Conservation (phyloP, 2,797 vertebrate species). For the Pseudochirops corinnae region DNA sequence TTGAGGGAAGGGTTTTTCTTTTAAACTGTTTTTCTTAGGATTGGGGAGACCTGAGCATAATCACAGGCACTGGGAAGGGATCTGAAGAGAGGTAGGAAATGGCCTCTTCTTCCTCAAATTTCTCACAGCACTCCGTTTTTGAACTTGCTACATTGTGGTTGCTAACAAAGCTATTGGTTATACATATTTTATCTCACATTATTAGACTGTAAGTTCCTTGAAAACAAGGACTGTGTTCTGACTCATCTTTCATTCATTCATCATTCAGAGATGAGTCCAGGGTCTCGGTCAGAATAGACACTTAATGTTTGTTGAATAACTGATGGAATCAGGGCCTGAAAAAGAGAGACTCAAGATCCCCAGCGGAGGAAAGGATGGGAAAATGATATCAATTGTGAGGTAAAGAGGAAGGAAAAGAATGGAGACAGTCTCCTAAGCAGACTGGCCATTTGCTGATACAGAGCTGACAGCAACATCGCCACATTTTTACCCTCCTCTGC, state of each 20-base stretch:
- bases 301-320: background rate
- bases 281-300: background rate
- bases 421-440: background rate
- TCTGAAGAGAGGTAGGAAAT: background rate
- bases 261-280: background rate
- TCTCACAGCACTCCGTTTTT: background rate
- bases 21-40: background rate
- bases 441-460: background rate
- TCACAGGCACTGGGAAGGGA: background rate
- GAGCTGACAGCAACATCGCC: background rate
- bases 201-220: background rate
- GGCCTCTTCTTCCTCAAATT: background rate
- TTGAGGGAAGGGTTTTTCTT: constrained; percentile 13
- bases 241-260: background rate
- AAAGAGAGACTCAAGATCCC: background rate
- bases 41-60: background rate
- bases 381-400: background rate
- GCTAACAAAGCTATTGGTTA: background rate
- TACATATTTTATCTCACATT: background rate
- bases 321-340: background rate
- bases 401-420: background rate
- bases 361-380: background rate
- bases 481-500: background rate
- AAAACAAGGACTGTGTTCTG: background rate
- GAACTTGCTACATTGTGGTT: background rate